Conservation (phyloP, 2,888 invertebrate species). For the Plagodis pulveraria region DNA sequence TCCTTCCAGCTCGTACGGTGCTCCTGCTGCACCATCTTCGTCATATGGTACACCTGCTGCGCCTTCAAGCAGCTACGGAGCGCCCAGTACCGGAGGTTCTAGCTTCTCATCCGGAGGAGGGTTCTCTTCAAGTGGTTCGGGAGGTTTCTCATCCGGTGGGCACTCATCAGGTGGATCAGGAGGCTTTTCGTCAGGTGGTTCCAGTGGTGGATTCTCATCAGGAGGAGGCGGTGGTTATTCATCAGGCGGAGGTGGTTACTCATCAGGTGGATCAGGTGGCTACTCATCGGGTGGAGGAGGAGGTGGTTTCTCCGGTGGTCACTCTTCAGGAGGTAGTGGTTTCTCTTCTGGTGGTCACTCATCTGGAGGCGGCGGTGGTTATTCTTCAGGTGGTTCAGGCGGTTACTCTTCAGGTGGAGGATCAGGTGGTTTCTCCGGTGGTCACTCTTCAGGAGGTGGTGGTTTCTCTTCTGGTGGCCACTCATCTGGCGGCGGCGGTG, state of each 20-base stretch:
- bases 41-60: slow-evolving; percentile 52
- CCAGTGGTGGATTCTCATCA: slow-evolving; percentile 38
- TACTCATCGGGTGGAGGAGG: slow-evolving; percentile 43
- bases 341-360: slow-evolving; percentile 45
- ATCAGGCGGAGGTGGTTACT: slow-evolving; percentile 43
- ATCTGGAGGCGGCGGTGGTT: slow-evolving; percentile 45
- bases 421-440: slow-evolving; percentile 47
- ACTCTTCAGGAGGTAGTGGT: slow-evolving; percentile 50
- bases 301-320: slow-evolving; percentile 40
- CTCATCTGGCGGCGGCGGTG: slow-evolving; percentile 46
- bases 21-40: slow-evolving; percentile 57
- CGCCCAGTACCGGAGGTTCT: slow-evolving; percentile 57
- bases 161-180: slow-evolving; percentile 32
- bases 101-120: slow-evolving; percentile 46
- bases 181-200: slow-evolving; percentile 45
- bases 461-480: slow-evolving; percentile 35
- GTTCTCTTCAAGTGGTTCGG: slow-evolving; percentile 43
- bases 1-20: slow-evolving; percentile 67
- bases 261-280: slow-evolving; percentile 50
- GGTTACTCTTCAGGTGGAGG: slow-evolving; percentile 52
- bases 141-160: slow-evolving; percentile 45
- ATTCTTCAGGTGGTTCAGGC: slow-evolving; percentile 48
- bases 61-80: slow-evolving; percentile 67
- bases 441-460: slow-evolving; percentile 43
- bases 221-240: slow-evolving; percentile 47